Evolutionary conservation across 2,797 vertebrate genomes (phyloP).

Genomic region (Gymnoscopelus braueri): DNA sequence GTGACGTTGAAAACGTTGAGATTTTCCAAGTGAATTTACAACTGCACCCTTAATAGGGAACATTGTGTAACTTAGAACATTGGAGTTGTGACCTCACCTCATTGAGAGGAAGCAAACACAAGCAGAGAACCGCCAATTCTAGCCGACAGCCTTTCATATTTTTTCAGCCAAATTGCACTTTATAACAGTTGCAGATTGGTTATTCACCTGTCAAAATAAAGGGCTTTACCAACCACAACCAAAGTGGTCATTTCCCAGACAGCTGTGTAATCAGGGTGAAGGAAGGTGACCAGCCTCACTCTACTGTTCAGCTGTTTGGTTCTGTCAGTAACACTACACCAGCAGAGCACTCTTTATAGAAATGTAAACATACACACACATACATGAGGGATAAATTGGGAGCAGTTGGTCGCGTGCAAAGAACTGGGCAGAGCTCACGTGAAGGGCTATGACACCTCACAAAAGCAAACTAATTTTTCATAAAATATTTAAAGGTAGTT

Average conservation of each 20-base stretch:
- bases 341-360: conserved; percentile 17
- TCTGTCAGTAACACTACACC: conserved; percentile 53
- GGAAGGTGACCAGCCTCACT: conserved; percentile 20
- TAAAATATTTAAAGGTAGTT: no score
- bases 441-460: no score
- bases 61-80: no score
- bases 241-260: not conserved
- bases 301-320: conserved; percentile 53
- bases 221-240: not conserved
- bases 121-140: no score
- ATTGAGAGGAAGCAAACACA: no score
- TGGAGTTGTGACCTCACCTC: no score
- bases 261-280: not conserved
- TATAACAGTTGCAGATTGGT: not conserved
- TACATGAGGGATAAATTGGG: not conserved
- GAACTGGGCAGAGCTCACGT: not conserved
- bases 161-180: no score
- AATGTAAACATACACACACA: not conserved
- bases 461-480: no score
- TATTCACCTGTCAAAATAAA: not conserved
- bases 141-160: no score
- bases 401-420: not conserved
- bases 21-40: no score
- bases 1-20: no score
- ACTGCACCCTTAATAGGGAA: no score